These are phyloP conservation scores for Cantharis flavilabris DNA, from an alignment of 2,888 invertebrate genomes.

Conservation along the genomic window DNA sequence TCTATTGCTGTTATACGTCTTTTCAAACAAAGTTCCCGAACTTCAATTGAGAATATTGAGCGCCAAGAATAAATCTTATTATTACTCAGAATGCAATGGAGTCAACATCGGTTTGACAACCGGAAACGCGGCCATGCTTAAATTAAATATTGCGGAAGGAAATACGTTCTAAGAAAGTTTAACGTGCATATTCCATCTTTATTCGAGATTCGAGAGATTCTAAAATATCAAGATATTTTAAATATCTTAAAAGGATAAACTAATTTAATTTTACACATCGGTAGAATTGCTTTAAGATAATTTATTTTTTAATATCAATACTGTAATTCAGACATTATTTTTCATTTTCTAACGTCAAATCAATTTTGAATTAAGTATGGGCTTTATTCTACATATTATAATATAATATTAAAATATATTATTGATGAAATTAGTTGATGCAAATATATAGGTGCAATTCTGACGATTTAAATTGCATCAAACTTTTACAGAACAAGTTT, in stretches of 20 bases:
- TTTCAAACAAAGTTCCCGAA: conserved; percentile 41
- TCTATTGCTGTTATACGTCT: conserved; percentile 43
- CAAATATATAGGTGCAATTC: background rate
- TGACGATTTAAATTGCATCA: background rate
- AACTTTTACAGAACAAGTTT: conserved; percentile 32
- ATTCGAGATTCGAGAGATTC: background rate
- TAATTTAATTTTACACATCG: background rate
- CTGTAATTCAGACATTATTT: background rate
- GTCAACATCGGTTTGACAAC: conserved; percentile 53
- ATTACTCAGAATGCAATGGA: conserved; percentile 53
- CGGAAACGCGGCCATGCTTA: conserved; percentile 51
- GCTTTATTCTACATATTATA: no score
- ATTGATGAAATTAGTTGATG: background rate
- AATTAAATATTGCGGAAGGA: conserved; percentile 53
- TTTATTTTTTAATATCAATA: background rate
- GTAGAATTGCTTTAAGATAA: background rate
- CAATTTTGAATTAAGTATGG: no score
- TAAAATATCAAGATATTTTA: background rate
- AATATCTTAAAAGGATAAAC: background rate
- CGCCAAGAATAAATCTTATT: conserved; percentile 54
- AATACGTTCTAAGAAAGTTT: conserved; percentile 35
- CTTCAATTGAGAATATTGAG: conserved; percentile 51
- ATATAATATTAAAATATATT: no score
- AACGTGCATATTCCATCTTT: conserved; percentile 1
- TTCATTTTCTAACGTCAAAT: background rate